Conservation (phyloP, 2,888 invertebrate species). For the Chloroclysta siterata region DNA sequence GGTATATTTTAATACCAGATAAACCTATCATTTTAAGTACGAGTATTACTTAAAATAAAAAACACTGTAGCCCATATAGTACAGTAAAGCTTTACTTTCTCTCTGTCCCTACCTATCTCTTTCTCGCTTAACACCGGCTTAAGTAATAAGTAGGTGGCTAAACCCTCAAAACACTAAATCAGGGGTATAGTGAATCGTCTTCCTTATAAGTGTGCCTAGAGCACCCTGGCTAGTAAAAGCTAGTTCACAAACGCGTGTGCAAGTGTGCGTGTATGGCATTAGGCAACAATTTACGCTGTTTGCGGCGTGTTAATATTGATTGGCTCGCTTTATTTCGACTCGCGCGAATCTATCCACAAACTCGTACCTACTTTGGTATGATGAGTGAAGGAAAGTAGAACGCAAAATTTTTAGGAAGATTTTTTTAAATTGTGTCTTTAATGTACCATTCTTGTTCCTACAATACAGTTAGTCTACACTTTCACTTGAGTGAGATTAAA, state of each 20-base stretch:
- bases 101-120: no score
- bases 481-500: no score
- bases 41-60: no score
- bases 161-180: not conserved
- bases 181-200: conserved; percentile 11
- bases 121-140: no score
- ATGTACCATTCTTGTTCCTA: not conserved
- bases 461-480: no score
- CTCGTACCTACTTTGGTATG: conserved; percentile 54
- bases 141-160: not conserved
- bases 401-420: conserved; percentile 31
- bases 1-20: no score
- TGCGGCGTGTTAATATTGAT: conserved; percentile 85
- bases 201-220: conserved; percentile 18
- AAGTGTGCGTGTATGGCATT: conserved; percentile 79
- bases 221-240: conserved; percentile 68
- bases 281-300: conserved; percentile 86
- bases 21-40: no score
- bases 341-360: conserved; percentile 79
- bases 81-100: no score
- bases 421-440: not conserved
- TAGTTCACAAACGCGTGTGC: conserved; percentile 58
- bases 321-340: conserved; percentile 85
- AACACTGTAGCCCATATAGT: no score
- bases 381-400: conserved; percentile 38